phyloP scores from a whole-genome alignment of 2,113 vertebrate species.

The Mustela nigripes region DNA sequence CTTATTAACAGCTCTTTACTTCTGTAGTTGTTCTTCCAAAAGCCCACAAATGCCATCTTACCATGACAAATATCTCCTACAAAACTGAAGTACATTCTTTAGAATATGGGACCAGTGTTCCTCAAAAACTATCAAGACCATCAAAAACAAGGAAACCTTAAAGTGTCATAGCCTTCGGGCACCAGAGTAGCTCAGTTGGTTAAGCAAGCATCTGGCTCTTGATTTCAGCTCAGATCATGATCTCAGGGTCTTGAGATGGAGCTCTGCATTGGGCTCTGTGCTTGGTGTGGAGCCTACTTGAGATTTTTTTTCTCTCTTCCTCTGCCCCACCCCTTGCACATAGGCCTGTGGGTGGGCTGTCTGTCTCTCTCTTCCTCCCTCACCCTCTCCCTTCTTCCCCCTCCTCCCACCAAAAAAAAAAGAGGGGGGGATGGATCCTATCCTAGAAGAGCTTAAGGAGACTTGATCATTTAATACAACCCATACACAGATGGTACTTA shows the following conservation, averaged over 20 bases:
- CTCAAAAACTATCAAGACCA: neutral
- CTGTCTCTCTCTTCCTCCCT: neutral
- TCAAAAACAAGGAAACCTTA: neutral
- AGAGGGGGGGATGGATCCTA: neutral
- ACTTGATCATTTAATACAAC: neutral
- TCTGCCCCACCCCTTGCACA: neutral
- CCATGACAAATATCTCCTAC: neutral
- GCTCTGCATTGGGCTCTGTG: neutral
- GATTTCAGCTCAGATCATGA: neutral
- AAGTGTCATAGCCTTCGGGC: neutral
- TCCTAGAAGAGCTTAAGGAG: fast-evolving
- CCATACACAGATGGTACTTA: neutral
- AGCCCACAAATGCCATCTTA: neutral
- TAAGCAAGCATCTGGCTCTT: neutral
- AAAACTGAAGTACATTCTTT: neutral
- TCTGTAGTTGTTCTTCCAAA: neutral
- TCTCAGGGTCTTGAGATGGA: neutral
- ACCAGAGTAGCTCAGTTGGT: neutral
- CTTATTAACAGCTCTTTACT: neutral
- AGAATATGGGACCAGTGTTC: neutral
- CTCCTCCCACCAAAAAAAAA: too few relatives aligned
- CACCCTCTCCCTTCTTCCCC: too few relatives aligned
- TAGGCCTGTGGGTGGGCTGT: neutral
- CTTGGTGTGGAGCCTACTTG: neutral
- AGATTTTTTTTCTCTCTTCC: too few relatives aligned